Percentiles rank a stretch among this genome's conserved stretches.
phyloP scores from a whole-genome alignment of 2,113 vertebrate species.

The Calidris pygmaea region DNA sequence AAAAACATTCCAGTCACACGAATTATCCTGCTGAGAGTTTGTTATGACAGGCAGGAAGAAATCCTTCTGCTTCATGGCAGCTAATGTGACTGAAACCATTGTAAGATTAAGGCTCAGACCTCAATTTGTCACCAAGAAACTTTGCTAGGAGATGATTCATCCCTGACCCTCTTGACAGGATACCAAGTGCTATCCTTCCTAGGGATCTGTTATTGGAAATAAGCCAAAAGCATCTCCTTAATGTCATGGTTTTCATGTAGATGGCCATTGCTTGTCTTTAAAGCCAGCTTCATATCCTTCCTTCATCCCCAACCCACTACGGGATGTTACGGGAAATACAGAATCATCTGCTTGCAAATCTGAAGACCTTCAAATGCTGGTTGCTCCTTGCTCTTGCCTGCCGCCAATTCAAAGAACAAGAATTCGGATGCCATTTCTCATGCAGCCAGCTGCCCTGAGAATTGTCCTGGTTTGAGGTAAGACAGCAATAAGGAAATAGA shows the following conservation, averaged over 20 bases:
- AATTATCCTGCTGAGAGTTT: neutral
- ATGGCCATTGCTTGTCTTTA: neutral
- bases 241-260: neutral
- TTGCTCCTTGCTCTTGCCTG: neutral
- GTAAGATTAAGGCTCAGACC: neutral
- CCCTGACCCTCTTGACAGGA: neutral
- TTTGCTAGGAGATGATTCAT: neutral
- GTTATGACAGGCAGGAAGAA: neutral
- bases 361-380: neutral
- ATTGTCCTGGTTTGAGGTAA: neutral
- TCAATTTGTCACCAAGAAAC: neutral
- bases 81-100: neutral
- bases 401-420: neutral
- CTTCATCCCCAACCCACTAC: neutral
- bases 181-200: accelerated
- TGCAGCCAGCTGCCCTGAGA: neutral
- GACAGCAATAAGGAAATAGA: neutral
- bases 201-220: neutral
- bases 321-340: neutral
- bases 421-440: neutral
- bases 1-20: neutral
- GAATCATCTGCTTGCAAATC: neutral
- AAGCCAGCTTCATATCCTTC: neutral
- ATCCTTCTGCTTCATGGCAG: neutral
- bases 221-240: neutral